Conservation (phyloP, 2,113 vertebrate species). For the Nycticryphes semicollaris region DNA sequence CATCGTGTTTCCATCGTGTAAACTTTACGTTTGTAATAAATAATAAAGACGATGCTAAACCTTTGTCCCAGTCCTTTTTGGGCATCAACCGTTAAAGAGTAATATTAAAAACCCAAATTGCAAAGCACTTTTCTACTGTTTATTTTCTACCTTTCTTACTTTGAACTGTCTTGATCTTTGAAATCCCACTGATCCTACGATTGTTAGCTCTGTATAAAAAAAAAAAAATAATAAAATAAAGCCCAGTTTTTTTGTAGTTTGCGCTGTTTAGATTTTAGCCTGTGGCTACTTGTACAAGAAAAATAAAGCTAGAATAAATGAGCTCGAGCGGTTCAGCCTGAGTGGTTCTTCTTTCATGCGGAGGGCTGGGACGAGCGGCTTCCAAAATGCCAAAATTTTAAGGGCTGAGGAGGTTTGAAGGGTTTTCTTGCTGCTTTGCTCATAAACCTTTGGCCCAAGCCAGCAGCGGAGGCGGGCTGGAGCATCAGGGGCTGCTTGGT, state of each 20-base stretch:
- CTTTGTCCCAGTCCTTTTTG: not conserved
- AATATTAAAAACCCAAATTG: constrained; percentile 39
- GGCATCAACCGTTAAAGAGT: not conserved
- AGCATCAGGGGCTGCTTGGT: rapidly evolving
- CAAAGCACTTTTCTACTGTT: constrained; percentile 65
- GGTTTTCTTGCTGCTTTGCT: not conserved
- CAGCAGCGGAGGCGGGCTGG: not conserved
- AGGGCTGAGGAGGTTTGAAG: not conserved
- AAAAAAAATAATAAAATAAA: not conserved
- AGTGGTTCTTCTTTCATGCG: not conserved
- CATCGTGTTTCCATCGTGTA: not conserved
- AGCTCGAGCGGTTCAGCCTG: not conserved
- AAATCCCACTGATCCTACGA: constrained; percentile 65
- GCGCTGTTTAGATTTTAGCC: constrained; percentile 73
- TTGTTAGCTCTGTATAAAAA: constrained; percentile 62
- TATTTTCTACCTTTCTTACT: constrained; percentile 59
- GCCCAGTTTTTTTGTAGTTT: constrained; percentile 54
- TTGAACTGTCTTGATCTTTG: constrained; percentile 45
- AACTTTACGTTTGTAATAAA: not conserved
- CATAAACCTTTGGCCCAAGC: not conserved
- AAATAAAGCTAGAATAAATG: constrained; percentile 68
- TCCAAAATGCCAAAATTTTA: not conserved
- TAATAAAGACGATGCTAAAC: not conserved
- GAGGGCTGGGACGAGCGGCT: not conserved
- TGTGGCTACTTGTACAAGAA: constrained; percentile 69